Conservation (phyloP, 1,140 invertebrate genomes). For the Chironomus tepperi region DNA sequence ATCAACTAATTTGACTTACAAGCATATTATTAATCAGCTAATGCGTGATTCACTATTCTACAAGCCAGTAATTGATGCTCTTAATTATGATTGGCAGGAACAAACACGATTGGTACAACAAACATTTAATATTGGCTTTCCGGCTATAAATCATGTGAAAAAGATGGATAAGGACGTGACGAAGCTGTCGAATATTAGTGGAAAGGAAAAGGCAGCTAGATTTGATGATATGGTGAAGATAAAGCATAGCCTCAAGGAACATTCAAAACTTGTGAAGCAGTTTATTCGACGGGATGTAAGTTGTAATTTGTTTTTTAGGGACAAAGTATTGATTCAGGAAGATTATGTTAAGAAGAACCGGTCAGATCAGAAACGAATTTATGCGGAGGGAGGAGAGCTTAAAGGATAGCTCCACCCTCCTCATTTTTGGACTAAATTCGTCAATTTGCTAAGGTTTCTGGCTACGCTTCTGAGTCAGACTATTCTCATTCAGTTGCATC, state of each 20-base stretch:
- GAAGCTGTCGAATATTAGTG: neutral
- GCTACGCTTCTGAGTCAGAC: too few species aligned
- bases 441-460: too few species aligned
- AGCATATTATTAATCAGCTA: conserved; percentile 36
- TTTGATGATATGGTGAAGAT: neutral
- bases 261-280: neutral
- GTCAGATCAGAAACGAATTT: too few species aligned
- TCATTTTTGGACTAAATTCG: too few species aligned
- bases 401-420: too few species aligned
- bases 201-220: neutral
- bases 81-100: conserved; percentile 35
- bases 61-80: conserved; percentile 36
- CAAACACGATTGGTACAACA: conserved; percentile 37
- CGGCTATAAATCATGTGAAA: conserved; percentile 35
- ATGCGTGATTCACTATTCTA: conserved; percentile 36
- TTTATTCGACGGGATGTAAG: conserved; percentile 23
- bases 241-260: neutral
- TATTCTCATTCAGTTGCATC: too few species aligned
- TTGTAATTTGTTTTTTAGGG: too few species aligned
- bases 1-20: conserved; percentile 36
- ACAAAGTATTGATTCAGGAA: neutral
- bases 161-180: conserved; percentile 31
- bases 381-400: too few species aligned
- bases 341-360: too few species aligned
- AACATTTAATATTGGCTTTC: conserved; percentile 35